Evolutionary conservation across 2,113 vertebrate species (phyloP), one percentile per base, ranked within the genome.

Genomic region (Gobius niger): DNA sequence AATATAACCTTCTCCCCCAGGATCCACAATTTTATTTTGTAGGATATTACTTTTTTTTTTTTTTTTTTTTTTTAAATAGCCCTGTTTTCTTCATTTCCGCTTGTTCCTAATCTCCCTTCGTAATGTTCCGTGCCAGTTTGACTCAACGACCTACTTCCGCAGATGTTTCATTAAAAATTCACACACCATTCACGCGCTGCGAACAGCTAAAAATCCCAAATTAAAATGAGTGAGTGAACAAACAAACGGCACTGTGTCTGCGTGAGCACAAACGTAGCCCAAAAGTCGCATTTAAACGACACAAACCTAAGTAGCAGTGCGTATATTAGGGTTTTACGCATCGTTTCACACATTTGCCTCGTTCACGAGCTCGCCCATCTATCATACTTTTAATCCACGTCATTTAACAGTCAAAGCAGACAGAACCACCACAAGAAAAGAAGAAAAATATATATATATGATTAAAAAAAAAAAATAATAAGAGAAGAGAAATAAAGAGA

Each of bases 401-500:
- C 10, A 34, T 57, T 34, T 34, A 19, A 19, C 14, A 57, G 4
- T 52, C 51, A 52, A 18, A 52, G 2, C 7, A 9, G 3, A 6
- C 51, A 52, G 11, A 54, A 56, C 9, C 19, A 56, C 53, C 12
- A 56, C 19, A 24, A 56, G 1, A 11, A 24, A 19, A 10, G n/a
- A 15, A 14, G 16, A 7, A 4, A 11, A 10, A 44, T 8, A 11
- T 24, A 6, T 1, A 15, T 5, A 34, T 9, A 18, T 34, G 24
- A 34, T 34, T 3, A 34, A 34, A 34, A 34, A 34, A 34, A 34
- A 34, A 4, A 34, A 34, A 34, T 34, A 34, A 34, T 34, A 34
- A 34, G 24, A 34, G 24, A 4, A 34, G n/a, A 34, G 24, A 8
- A 16, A 52, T n/a, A 2, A 34, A 73, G 73, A 65, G n/a, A 98